phyloP scores from a whole-genome alignment of 2,888 invertebrate genomes.

The Oasisia sp. region DNA sequence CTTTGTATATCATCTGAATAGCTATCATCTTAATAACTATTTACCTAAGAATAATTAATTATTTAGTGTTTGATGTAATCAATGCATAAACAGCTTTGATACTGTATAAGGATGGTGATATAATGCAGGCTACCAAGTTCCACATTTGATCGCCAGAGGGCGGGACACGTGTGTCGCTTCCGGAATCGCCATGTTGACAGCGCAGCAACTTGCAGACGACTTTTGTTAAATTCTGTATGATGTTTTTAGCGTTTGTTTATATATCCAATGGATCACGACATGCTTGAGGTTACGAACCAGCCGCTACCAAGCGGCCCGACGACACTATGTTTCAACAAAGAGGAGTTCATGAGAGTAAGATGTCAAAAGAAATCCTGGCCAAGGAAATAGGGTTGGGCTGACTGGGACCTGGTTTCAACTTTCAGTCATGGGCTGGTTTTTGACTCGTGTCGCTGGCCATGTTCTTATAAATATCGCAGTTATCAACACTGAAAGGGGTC shows the following conservation, averaged over 20 bases:
- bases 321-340: slow-evolving; percentile 44
- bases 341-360: slow-evolving; percentile 44
- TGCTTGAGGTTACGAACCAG: slow-evolving; percentile 25
- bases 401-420: too few species aligned
- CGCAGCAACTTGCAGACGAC: not conserved
- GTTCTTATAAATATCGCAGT: too few species aligned
- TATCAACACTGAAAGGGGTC: too few species aligned
- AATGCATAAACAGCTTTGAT: too few species aligned
- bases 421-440: too few species aligned
- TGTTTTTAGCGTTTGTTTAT: not conserved
- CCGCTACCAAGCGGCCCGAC: slow-evolving; percentile 41
- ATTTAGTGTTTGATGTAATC: not conserved
- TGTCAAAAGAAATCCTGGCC: too few species aligned
- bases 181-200: slow-evolving; percentile 17
- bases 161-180: not conserved
- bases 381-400: too few species aligned
- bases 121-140: not conserved
- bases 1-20: not conserved
- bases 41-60: not conserved
- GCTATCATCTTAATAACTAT: not conserved
- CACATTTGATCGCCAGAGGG: not conserved
- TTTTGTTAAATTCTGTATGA: not conserved
- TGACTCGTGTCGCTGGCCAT: too few species aligned
- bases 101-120: too few species aligned
- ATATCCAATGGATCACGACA: not conserved